phyloP scores from a whole-genome alignment of 1,140 invertebrate species.

The Drosophila cardini region DNA sequence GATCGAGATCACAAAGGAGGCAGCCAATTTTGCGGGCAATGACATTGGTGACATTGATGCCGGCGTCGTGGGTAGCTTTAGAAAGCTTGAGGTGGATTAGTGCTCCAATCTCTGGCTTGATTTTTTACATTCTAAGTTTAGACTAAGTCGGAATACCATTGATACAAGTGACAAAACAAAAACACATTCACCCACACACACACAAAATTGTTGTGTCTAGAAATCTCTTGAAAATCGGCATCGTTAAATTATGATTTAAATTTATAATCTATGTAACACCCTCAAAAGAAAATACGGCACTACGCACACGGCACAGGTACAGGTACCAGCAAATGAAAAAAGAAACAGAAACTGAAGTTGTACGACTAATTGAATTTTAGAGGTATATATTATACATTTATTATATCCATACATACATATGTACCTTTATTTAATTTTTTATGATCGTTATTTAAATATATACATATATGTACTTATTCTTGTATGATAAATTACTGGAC shows the following conservation, averaged over 20 bases:
- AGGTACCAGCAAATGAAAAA: slow-evolving; percentile 20
- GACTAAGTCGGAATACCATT: slow-evolving; percentile 72
- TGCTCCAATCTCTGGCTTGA: not conserved
- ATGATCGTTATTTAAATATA: slow-evolving; percentile 48
- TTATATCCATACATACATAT: slow-evolving; percentile 28
- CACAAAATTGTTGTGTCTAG: slow-evolving; percentile 42
- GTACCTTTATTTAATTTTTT: slow-evolving; percentile 16
- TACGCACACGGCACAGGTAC: slow-evolving; percentile 22
- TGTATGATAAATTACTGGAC: not conserved
- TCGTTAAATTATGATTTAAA: slow-evolving; percentile 58
- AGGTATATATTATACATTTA: slow-evolving; percentile 17
- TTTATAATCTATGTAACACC: slow-evolving; percentile 5
- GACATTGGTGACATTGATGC: slow-evolving; percentile 88
- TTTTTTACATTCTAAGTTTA: slow-evolving; percentile 56
- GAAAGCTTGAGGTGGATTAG: slow-evolving; percentile 93
- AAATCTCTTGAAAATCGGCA: slow-evolving; percentile 53
- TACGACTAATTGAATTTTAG: slow-evolving; percentile 1
- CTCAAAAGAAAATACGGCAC: slow-evolving; percentile 3
- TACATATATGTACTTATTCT: slow-evolving; percentile 25
- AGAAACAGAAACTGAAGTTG: slow-evolving; percentile 39
- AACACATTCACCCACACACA: slow-evolving; percentile 41
- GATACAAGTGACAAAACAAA: slow-evolving; percentile 65
- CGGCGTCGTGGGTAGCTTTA: slow-evolving; percentile 90
- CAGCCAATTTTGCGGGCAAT: slow-evolving; percentile 87
- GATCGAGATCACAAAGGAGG: slow-evolving; percentile 88